Base-by-base conservation (phyloP, 2,797 vertebrate species). In the Pteropus rufus region DNA sequence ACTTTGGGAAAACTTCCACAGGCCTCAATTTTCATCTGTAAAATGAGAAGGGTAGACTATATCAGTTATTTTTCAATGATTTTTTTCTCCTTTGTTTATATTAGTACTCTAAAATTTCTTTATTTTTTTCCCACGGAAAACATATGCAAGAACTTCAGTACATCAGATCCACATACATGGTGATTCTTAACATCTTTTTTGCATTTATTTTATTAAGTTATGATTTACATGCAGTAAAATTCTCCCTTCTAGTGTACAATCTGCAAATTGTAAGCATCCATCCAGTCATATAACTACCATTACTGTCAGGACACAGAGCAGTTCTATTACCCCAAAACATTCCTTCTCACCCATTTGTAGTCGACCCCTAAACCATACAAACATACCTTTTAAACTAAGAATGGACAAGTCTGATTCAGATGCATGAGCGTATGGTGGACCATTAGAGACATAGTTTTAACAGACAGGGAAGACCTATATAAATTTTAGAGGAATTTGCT, bases 21-120 rank as follows among this genome's bases (percentile, higher is more conserved):
- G 56, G 56, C 26, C 31, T 95, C 39, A 69, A 1, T 89, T 93
- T 88, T 93, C 44, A 64, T 95, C 31, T 94, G 5, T 95, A 73
- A 82, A 89, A 75, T 60, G 72, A 72, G 18, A 1, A 18, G 18
- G 7, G 24, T 82, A 24, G 39, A 86, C 14, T 62, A 1, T 72
- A 56, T 75, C 44, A 52, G 12, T 89, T 46, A 91, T 93, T 94
- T 94, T 62, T 62, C 23, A 94, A 21, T 19, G n/a, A 15, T 72
- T 81, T 5, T 5, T 92, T 93, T 77, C 91, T 24, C 26, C 85
- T 89, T 89, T 92, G 7, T 60, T 54, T 85, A 60, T 85, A 73
- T 91, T 85, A 85, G 24, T 80, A 10, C 24, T 36, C 14, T 89
- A 56, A 49, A 15, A 7, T 1, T 39, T 56, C 65, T 89, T 85